These are phyloP conservation scores for Diarsia dahlii DNA, from an alignment of 2,888 invertebrate genomes.

Conservation along the genomic window DNA sequence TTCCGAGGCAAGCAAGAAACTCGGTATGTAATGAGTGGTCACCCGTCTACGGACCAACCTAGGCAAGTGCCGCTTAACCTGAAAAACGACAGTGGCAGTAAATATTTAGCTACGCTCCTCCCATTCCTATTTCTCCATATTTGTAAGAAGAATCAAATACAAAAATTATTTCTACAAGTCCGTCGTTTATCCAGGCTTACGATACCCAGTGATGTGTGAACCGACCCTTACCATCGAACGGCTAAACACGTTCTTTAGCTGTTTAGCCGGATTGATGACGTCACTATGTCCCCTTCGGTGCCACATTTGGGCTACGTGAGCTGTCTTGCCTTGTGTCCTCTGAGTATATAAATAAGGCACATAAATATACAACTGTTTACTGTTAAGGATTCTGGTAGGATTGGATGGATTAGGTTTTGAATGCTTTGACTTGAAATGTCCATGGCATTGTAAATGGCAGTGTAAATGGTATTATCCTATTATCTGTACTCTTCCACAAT, in stretches of 20 bases:
- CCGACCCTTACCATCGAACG: conserved; percentile 69
- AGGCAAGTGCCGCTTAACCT: background rate
- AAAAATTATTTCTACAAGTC: background rate
- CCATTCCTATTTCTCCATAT: too few relatives aligned
- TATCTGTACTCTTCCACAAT: too few relatives aligned
- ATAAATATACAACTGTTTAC: conserved; percentile 40
- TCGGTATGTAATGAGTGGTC: background rate
- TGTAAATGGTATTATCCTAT: too few relatives aligned
- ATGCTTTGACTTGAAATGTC: background rate
- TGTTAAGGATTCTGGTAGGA: conserved; percentile 3
- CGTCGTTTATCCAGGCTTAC: background rate
- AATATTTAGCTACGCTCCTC: background rate
- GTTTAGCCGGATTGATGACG: conserved; percentile 83
- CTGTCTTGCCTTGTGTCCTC: conserved; percentile 48
- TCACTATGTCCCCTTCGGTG: conserved; percentile 77
- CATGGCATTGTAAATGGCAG: too few relatives aligned
- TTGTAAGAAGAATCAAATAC: background rate
- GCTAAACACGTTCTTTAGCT: conserved; percentile 73
- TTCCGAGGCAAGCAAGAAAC: background rate
- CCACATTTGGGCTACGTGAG: conserved; percentile 75
- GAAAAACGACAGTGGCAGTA: too few relatives aligned
- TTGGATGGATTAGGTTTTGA: conserved; percentile 6
- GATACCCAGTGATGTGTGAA: conserved; percentile 51
- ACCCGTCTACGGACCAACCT: background rate
- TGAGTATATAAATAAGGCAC: conserved; percentile 55